These are phyloP conservation scores for Drosophila carrolli DNA, from an alignment of 1,140 invertebrate genomes.

Conservation along the genomic window DNA sequence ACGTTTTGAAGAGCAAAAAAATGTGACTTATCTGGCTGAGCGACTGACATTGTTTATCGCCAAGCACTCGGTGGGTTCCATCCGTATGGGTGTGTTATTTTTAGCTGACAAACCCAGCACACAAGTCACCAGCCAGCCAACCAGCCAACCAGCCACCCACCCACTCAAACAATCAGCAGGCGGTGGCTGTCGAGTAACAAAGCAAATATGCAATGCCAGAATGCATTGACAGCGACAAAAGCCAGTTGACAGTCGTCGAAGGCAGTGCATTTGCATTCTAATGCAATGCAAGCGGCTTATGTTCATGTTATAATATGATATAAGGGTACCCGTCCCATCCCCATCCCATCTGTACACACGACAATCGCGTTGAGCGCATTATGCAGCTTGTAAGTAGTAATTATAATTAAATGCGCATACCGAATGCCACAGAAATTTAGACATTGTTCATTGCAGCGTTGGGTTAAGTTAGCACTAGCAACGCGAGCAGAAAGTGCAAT, in stretches of 20 bases:
- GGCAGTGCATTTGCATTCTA: constrained; percentile 27
- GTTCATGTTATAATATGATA: constrained; percentile 39
- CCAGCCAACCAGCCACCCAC: constrained; percentile 1
- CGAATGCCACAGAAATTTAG: constrained; percentile 20
- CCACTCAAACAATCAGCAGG: constrained; percentile 35
- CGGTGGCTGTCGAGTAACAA: constrained; percentile 33
- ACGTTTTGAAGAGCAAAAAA: not conserved
- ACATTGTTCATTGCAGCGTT: constrained; percentile 49
- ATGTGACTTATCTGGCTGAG: constrained; percentile 32
- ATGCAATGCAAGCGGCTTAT: constrained; percentile 42
- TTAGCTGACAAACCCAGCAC: constrained; percentile 21
- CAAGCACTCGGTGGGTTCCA: constrained; percentile 1
- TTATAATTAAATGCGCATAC: constrained; percentile 78
- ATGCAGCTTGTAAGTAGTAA: constrained; percentile 51
- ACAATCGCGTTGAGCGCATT: constrained; percentile 57
- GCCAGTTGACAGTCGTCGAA: constrained; percentile 15
- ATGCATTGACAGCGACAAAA: constrained; percentile 60
- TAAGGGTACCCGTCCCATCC: constrained; percentile 11
- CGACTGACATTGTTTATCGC: constrained; percentile 30
- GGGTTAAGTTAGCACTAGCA: constrained; percentile 6
- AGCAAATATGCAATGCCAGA: constrained; percentile 57
- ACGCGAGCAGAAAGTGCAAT: constrained; percentile 23
- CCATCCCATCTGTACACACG: not conserved
- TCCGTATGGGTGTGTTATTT: constrained; percentile 28
- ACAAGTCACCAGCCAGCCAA: constrained; percentile 4